Evolutionary conservation across 2,113 vertebrate genomes (phyloP), one percentile per base, ranked within the genome.

Genomic region (Podocnemis expansa): DNA sequence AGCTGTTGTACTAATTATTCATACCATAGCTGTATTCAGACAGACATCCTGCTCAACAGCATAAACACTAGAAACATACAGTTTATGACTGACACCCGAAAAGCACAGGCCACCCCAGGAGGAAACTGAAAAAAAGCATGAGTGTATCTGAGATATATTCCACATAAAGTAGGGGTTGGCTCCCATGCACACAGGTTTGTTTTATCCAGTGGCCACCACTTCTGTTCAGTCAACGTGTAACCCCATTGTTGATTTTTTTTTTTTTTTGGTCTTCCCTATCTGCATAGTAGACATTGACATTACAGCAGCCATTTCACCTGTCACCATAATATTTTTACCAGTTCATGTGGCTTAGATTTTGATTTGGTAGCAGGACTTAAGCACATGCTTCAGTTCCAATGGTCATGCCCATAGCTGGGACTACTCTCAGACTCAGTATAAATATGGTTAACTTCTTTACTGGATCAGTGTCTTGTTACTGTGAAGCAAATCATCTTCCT

Each of bases 261-360:
- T 4, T n/a, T 67, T 56, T n/a, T n/a, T n/a, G n/a, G n/a, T n/a
- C n/a, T n/a, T 25, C 29, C 22, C 54, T 45, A 3, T 1, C 3
- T 82, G 31, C 43, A 13, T 63, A 63, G n/a, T 34, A 63, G 29
- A 58, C 25, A 51, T 1, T 1, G 24, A 16, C 73, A 10, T 56
- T 43, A 8, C 4, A 41, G 67, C 31, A 56, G 63, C 25, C 22
- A 8, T 55, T 86, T 78, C 89, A 81, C 41, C 56, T 89, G 24
- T 78, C 27, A 16, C 16, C 43, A 45, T 76, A 29, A 27, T 31
- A 27, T 31, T 47, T 4, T 78, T 16, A 31, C 27, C 16, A 47
- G 70, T 45, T 85, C 54, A 49, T 31, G n/a, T 43, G 14, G 29
- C 67, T 19, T 76, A 75, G 31, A 3, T 29, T 87, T 89, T 82